Base-by-base conservation (phyloP, 2,888 invertebrate species). In the Xestia sexstrigata region DNA sequence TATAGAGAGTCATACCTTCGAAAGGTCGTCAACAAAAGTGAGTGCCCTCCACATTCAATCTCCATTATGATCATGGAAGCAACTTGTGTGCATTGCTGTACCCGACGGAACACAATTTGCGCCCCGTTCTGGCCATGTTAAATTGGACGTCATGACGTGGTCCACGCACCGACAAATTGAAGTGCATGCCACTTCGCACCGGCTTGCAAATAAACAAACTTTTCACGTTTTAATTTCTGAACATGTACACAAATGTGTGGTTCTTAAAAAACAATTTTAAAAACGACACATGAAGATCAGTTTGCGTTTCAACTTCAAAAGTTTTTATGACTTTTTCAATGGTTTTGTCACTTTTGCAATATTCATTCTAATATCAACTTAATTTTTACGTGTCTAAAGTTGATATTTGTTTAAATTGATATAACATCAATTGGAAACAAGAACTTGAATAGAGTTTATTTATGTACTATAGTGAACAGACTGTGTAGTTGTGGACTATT, bases 81-180 rank as follows among this genome's bases (percentile, higher is more conserved):
- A 78, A 79, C 78, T 70, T 74, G 71, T 75, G 72, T 71, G 65
- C 62, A 42, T 42, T 35, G 26, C 58, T 60, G 42, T 71, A 71
- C 17, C 42, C 42, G n/a, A 65, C 63, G 39, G 63, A 76, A 72
- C 65, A 76, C 75, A 87, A 76, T 86, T 83, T 76, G 79, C 71
- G 74, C 70, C 62, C 74, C 70, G 69, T 63, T 74, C 72, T 72
- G 52, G 68, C 70, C 70, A 76, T 63, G 65, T 80, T 77, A 86
- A 88, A 88, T 88, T 88, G 85, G 76, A 83, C 79, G 79, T 73
- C 49, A 45, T 67, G 75, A 74, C 75, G 74, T 79, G 65, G 65
- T 70, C 75, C 76, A 77, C 79, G 76, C 77, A 79, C 65, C 42
- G 71, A 74, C 83, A 86, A 87, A 84, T 89, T 88, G 83, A 78